Conservation (phyloP, 2,797 vertebrate species). For the Psittacula echo region DNA sequence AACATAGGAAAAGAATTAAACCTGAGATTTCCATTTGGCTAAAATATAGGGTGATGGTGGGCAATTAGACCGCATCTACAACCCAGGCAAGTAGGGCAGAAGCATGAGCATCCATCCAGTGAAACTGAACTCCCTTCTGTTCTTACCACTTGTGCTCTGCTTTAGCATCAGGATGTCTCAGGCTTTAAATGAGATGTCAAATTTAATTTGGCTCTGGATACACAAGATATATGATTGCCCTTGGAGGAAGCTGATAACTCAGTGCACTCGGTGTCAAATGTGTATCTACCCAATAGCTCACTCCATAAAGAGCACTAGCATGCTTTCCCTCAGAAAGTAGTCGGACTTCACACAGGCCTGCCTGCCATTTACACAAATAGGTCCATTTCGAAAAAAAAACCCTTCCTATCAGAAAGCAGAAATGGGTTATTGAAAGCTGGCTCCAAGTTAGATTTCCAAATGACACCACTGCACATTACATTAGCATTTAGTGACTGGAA, state of each 20-base stretch:
- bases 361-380: conserved; percentile 45
- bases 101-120: conserved; percentile 54
- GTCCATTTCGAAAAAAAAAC: conserved; percentile 4
- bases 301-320: conserved; percentile 61
- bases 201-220: conserved; percentile 76
- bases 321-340: conserved; percentile 28
- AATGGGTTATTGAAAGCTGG: conserved; percentile 14
- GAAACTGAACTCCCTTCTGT: neutral
- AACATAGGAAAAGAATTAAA: conserved; percentile 36
- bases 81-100: conserved; percentile 26
- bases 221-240: conserved; percentile 73
- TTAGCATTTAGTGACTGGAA: neutral
- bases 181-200: conserved; percentile 81
- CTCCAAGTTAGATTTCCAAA: conserved; percentile 10
- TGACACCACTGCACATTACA: neutral
- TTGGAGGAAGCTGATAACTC: conserved; percentile 77
- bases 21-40: conserved; percentile 47
- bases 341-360: neutral
- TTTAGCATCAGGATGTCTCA: conserved; percentile 70
- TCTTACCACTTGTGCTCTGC: conserved; percentile 47
- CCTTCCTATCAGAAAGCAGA: conserved; percentile 9
- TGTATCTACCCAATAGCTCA: conserved; percentile 60
- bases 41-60: conserved; percentile 29
- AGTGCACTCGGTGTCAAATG: conserved; percentile 62
- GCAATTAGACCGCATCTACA: conserved; percentile 55